These are phyloP conservation scores for Ploceus nigricollis DNA, from an alignment of 2,113 vertebrate species.

Conservation along the genomic window DNA sequence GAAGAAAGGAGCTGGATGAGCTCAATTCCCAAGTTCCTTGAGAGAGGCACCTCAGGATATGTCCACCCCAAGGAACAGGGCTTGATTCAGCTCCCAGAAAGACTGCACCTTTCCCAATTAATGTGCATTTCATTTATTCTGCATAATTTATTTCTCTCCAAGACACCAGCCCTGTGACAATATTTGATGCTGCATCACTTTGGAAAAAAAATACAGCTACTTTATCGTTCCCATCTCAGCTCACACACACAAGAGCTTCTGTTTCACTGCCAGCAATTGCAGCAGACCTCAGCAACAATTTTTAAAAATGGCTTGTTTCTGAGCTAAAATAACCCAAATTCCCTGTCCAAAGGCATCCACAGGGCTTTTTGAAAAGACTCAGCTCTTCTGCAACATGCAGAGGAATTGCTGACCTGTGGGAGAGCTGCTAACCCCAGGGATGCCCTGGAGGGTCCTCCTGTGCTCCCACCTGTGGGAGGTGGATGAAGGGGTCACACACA, in stretches of 20 bases:
- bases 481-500: neutral
- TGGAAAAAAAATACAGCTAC: conserved; percentile 42
- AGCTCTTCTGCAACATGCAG: neutral
- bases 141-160: conserved; percentile 44
- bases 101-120: conserved; percentile 49
- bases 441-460: neutral
- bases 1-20: neutral
- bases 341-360: neutral
- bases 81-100: conserved; percentile 34
- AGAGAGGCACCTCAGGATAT: neutral
- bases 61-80: neutral
- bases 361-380: neutral
- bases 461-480: neutral
- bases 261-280: conserved; percentile 46
- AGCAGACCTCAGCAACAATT: conserved; percentile 53
- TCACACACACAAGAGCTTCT: neutral
- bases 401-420: neutral
- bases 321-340: conserved; percentile 43
- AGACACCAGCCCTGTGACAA: conserved; percentile 62
- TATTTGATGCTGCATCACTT: conserved; percentile 54
- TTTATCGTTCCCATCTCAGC: conserved; percentile 35
- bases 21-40: neutral
- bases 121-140: conserved; percentile 66
- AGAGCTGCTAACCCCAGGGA: neutral
- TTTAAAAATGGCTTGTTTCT: conserved; percentile 27